Evolutionary conservation across 2,113 vertebrate species (phyloP).

Genomic region (Cathartes aura): DNA sequence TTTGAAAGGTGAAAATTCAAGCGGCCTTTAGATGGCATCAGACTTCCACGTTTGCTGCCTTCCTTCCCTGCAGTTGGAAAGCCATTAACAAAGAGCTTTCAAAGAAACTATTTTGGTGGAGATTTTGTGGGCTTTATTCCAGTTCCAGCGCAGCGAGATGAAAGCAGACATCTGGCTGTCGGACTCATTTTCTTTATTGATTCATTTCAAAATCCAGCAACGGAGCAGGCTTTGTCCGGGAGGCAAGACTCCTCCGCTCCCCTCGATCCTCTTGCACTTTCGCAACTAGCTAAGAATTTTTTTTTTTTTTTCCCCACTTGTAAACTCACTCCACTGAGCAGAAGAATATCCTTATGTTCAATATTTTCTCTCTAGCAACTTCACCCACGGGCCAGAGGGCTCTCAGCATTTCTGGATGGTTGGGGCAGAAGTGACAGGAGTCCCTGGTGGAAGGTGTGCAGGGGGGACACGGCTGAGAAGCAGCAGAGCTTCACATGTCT

Average conservation of each 20-base stretch:
- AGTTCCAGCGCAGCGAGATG: constrained; percentile 26
- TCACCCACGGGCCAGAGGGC: background rate
- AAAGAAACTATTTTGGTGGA: constrained; percentile 33
- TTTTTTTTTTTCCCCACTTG: background rate
- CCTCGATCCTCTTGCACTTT: accelerated
- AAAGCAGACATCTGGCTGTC: constrained; percentile 56
- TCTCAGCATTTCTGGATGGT: background rate
- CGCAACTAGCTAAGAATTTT: background rate
- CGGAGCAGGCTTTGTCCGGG: background rate
- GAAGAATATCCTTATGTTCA: background rate
- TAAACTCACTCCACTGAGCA: background rate
- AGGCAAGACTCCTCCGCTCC: background rate
- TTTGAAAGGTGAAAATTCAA: background rate
- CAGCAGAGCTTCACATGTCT: background rate
- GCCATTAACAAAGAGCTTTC: constrained; percentile 39
- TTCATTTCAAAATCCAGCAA: constrained; percentile 34
- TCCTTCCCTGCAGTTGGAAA: background rate
- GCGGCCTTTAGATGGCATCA: constrained; percentile 60
- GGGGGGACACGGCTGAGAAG: background rate
- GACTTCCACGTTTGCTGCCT: background rate
- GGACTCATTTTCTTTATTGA: background rate
- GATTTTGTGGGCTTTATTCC: constrained; percentile 51
- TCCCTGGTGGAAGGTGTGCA: background rate
- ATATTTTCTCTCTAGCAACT: background rate
- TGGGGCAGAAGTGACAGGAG: background rate